Percentiles rank a stretch among this genome's conserved stretches.
These are phyloP conservation scores for Tenebrio molitor DNA, from an alignment of 1,140 invertebrate genomes.

Conservation along the genomic window DNA sequence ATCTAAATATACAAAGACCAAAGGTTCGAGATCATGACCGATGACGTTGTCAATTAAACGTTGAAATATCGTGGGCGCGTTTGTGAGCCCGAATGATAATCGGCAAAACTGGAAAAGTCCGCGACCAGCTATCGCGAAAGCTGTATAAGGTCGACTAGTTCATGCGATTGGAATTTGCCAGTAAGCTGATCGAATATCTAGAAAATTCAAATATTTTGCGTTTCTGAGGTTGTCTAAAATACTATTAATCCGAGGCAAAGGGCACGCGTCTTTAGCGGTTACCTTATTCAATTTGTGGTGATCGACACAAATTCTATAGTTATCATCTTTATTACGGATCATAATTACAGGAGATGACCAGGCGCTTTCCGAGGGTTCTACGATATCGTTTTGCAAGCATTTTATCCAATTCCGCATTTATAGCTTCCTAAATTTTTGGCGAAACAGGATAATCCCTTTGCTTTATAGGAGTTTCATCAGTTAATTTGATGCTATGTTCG, in stretches of 20 bases:
- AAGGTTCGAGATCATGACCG: constrained; percentile 51
- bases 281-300: constrained; percentile 57
- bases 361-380: constrained; percentile 44
- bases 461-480: constrained; percentile 54
- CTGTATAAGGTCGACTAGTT: constrained; percentile 49
- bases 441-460: constrained; percentile 57
- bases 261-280: constrained; percentile 58
- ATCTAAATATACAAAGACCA: constrained; percentile 60
- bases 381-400: constrained; percentile 52
- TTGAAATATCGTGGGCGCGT: constrained; percentile 65
- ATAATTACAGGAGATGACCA: constrained; percentile 59
- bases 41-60: constrained; percentile 61
- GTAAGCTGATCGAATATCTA: constrained; percentile 61
- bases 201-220: constrained; percentile 54
- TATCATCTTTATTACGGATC: constrained; percentile 45
- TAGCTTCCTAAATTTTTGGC: constrained; percentile 50
- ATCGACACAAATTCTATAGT: no score
- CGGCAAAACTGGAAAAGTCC: constrained; percentile 61
- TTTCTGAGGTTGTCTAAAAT: constrained; percentile 61
- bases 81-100: constrained; percentile 60
- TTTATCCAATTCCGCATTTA: constrained; percentile 53
- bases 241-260: constrained; percentile 57
- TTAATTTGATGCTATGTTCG: constrained; percentile 58
- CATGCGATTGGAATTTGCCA: constrained; percentile 59
- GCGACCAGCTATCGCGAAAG: constrained; percentile 58